Conservation (phyloP, 2,113 vertebrate genomes). For the Callipepla squamata region DNA sequence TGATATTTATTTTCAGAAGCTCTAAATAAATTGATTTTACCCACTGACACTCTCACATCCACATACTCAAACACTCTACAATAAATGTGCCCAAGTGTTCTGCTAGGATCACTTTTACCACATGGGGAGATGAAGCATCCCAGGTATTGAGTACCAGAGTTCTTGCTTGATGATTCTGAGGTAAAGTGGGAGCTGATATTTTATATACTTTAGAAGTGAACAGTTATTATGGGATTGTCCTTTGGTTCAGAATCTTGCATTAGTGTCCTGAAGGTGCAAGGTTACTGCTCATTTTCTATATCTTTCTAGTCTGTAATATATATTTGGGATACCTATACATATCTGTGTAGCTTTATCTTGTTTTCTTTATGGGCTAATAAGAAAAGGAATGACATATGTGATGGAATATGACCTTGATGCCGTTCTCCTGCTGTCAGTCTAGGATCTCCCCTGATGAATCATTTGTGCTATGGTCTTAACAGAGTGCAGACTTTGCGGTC, state of each 20-base stretch:
- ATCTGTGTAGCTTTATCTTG: not conserved
- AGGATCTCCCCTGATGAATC: not conserved
- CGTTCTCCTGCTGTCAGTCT: not conserved
- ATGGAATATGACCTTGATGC: not conserved
- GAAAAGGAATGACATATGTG: not conserved
- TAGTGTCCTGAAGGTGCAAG: not conserved
- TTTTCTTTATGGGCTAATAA: not conserved
- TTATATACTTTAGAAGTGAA: not conserved
- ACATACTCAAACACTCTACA: not conserved
- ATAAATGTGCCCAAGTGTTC: too few species aligned
- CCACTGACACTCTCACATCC: not conserved
- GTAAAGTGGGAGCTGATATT: not conserved
- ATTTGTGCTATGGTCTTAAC: not conserved
- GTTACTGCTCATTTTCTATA: not conserved
- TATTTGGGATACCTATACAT: not conserved
- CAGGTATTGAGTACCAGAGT: not conserved
- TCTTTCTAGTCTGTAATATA: not conserved
- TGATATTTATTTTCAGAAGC: not conserved
- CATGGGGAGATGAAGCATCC: rapidly evolving
- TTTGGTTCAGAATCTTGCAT: not conserved
- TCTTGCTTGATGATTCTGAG: not conserved
- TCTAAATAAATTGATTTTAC: not conserved
- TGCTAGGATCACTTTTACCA: not conserved
- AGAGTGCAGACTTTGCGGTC: not conserved
- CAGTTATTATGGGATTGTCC: not conserved